phyloP scores from a whole-genome alignment of 2,888 invertebrate species.

The Phyto melanocephala region DNA sequence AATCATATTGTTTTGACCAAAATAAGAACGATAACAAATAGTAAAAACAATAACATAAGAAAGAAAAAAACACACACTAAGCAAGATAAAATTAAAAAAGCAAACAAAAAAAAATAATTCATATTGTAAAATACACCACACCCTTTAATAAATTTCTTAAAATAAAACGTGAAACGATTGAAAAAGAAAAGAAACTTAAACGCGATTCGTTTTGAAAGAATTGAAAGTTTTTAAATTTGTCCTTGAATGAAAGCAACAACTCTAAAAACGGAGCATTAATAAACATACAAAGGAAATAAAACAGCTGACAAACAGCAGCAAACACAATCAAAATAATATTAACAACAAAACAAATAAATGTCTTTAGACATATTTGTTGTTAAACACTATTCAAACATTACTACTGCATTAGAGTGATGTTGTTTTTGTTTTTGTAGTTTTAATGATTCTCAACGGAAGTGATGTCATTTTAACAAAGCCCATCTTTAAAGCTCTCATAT shows the following conservation, averaged over 20 bases:
- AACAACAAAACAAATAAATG: constrained; percentile 21
- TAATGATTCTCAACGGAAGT: constrained; percentile 45
- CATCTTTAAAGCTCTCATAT: constrained; percentile 20
- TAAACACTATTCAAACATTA: background rate
- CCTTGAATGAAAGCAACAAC: constrained; percentile 21
- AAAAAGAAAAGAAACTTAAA: background rate
- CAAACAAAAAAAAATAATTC: background rate
- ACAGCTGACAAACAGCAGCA: background rate
- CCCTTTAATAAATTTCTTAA: constrained; percentile 37
- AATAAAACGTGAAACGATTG: background rate
- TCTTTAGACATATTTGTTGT: background rate
- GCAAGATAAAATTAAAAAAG: background rate
- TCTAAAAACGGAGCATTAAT: background rate
- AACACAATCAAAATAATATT: constrained; percentile 24
- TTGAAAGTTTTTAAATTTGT: constrained; percentile 2
- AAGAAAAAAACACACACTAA: background rate
- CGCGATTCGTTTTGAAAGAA: background rate
- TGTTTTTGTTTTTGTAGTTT: background rate
- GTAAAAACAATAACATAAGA: background rate
- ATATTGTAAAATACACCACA: constrained; percentile 34
- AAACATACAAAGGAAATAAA: constrained; percentile 4
- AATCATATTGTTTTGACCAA: constrained; percentile 47
- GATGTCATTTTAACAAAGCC: constrained; percentile 48
- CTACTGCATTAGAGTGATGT: background rate
- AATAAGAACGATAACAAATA: constrained; percentile 46